phyloP scores from a whole-genome alignment of 1,140 invertebrate species.

The Drosophila truncata region DNA sequence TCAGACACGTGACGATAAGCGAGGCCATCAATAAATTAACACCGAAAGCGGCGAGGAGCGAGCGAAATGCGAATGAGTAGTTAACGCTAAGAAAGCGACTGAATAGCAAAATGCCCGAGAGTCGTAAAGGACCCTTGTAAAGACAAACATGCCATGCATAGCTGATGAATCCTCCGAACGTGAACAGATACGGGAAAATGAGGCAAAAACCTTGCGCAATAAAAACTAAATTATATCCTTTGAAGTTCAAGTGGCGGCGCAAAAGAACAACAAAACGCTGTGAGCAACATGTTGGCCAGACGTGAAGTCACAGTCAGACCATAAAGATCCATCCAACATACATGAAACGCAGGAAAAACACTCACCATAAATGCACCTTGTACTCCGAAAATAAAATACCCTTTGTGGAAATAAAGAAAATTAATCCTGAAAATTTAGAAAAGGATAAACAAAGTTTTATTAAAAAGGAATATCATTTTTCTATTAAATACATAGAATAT shows the following conservation, averaged over 20 bases:
- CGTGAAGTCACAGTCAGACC: conserved; percentile 28
- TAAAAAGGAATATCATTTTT: no score
- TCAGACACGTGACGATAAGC: conserved; percentile 59
- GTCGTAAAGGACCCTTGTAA: conserved; percentile 63
- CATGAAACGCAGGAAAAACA: background rate
- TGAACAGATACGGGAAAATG: conserved; percentile 32
- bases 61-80: conserved; percentile 36
- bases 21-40: conserved; percentile 65
- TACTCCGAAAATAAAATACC: background rate
- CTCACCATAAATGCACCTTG: background rate
- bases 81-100: conserved; percentile 26
- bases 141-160: conserved; percentile 74
- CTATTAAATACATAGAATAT: background rate
- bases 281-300: conserved; percentile 70
- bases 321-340: conserved; percentile 29
- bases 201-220: conserved; percentile 61
- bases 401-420: background rate
- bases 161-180: conserved; percentile 62
- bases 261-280: conserved; percentile 37
- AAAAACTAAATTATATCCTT: conserved; percentile 84
- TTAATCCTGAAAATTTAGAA: no score
- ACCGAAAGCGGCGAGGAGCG: conserved; percentile 32
- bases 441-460: no score
- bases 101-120: conserved; percentile 27
- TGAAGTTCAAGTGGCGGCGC: conserved; percentile 70